Evolutionary conservation across 2,113 vertebrate genomes (phyloP).

Genomic region (Hymenochirus boettgeri): DNA sequence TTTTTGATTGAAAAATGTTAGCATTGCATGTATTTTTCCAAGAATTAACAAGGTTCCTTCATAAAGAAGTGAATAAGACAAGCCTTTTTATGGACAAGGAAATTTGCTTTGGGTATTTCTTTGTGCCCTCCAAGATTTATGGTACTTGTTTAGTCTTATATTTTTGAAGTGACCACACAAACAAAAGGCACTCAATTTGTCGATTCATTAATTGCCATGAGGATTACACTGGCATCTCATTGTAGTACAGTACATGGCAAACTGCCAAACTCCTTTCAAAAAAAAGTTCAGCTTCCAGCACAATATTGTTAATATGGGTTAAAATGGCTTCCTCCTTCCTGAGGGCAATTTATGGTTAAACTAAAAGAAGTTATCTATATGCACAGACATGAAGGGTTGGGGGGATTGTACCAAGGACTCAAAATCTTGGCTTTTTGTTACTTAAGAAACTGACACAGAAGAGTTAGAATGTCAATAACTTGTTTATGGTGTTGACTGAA

Average conservation of each 20-base stretch:
- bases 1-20: not conserved
- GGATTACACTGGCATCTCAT: constrained; percentile 18
- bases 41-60: constrained; percentile 1
- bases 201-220: constrained; percentile 34
- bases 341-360: not conserved
- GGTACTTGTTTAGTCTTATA: not conserved
- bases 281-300: not conserved
- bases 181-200: constrained; percentile 17
- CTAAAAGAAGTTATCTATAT: not conserved
- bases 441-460: no score
- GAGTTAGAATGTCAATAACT: no score
- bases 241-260: constrained; percentile 20
- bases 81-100: constrained; percentile 17
- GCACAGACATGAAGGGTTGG: no score
- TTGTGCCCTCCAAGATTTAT: constrained; percentile 22
- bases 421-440: no score
- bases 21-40: not conserved
- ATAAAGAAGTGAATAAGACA: constrained; percentile 21
- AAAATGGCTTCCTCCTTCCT: not conserved
- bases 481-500: no score
- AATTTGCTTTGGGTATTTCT: constrained; percentile 15
- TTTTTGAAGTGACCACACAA: constrained; percentile 2
- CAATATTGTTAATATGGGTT: not conserved
- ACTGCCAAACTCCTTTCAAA: not conserved
- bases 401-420: no score